These are phyloP conservation scores for Urocitellus parryii DNA, from an alignment of 2,113 vertebrate species.

Conservation along the genomic window DNA sequence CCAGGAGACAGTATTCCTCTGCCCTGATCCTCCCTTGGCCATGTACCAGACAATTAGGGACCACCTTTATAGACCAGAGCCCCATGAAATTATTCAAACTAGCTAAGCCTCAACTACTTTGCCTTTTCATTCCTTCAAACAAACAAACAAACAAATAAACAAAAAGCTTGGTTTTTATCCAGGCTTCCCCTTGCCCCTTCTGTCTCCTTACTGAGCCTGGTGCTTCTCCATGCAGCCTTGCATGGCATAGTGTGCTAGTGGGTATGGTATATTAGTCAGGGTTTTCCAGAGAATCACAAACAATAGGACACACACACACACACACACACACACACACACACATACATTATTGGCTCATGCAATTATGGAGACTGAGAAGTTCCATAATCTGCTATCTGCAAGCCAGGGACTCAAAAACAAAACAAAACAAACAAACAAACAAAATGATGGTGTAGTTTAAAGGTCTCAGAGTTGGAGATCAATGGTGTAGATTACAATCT, in stretches of 20 bases:
- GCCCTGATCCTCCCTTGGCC: neutral
- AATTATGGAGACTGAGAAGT: neutral
- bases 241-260: fast-evolving
- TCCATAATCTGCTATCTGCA: neutral
- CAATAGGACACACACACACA: no score
- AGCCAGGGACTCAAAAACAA: neutral
- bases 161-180: neutral
- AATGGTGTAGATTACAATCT: neutral
- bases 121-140: neutral
- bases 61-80: neutral
- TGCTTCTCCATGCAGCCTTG: neutral
- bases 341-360: neutral
- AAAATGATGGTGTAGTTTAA: neutral
- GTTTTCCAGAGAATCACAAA: neutral
- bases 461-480: neutral
- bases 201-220: neutral
- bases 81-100: neutral
- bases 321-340: no score
- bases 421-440: no score
- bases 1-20: neutral
- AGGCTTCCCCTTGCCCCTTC: neutral
- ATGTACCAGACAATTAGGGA: neutral
- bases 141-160: neutral
- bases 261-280: neutral
- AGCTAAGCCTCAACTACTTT: neutral